Evolutionary conservation across 2,113 vertebrate species (phyloP).

Genomic region (Gopherus evgoodei): DNA sequence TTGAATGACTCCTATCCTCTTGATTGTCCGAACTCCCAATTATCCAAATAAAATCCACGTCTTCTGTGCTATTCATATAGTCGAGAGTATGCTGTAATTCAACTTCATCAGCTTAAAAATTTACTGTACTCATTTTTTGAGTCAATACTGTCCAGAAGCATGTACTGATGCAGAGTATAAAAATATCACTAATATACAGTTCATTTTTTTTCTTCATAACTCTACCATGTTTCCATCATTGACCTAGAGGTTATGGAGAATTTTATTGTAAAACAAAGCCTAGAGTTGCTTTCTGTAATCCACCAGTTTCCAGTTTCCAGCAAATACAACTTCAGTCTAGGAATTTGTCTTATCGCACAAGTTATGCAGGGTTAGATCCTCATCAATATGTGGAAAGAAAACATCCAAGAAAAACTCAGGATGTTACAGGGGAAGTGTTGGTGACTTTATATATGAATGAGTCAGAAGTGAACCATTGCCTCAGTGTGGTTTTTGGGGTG

Average conservation of each 20-base stretch:
- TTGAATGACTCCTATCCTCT: too few species aligned
- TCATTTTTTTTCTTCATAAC: accelerated
- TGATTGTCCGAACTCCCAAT: too few species aligned
- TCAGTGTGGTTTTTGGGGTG: background rate
- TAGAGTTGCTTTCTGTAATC: background rate
- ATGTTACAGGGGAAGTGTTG: background rate
- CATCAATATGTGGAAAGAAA: background rate
- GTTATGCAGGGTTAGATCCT: background rate
- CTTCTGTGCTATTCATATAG: too few species aligned
- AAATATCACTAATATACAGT: background rate
- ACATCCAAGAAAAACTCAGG: background rate
- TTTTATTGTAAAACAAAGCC: background rate
- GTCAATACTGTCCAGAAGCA: background rate
- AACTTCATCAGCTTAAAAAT: background rate
- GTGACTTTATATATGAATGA: background rate
- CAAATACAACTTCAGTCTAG: accelerated
- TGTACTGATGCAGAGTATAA: background rate
- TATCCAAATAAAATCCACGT: too few species aligned
- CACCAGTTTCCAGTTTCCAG: background rate
- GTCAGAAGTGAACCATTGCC: background rate
- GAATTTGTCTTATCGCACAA: background rate
- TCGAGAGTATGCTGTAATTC: background rate
- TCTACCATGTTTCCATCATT: background rate
- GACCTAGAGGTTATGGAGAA: background rate
- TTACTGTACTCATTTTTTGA: background rate